Percentiles rank a stretch among this genome's conserved stretches.
Conservation (phyloP, 1,140 invertebrate genomes). For the Anastrepha ludens region DNA sequence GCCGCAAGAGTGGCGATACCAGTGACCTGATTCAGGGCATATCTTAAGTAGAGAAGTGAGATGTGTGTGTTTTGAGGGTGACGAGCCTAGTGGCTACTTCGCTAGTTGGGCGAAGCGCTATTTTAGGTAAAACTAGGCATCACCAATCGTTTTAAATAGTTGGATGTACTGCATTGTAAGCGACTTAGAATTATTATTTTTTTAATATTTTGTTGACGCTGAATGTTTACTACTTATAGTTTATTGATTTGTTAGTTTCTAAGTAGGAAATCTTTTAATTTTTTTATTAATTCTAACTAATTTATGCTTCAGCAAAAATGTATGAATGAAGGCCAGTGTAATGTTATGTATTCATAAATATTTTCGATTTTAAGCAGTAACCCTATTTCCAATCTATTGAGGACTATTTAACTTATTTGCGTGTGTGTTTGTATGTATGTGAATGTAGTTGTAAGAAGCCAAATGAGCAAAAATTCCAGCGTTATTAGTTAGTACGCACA, state of each 20-base stretch:
- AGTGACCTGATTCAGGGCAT: conserved; percentile 56
- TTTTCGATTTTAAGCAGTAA: not conserved
- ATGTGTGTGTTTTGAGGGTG: not conserved
- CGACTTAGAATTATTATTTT: not conserved
- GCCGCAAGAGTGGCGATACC: conserved; percentile 76
- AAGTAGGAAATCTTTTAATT: conserved; percentile 48
- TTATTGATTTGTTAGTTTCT: conserved; percentile 10
- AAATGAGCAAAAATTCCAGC: conserved; percentile 4
- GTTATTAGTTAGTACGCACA: not conserved
- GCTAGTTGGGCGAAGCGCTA: not conserved
- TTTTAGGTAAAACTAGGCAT: not conserved
- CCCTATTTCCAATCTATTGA: not conserved
- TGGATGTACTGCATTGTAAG: not conserved
- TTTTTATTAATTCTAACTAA: not conserved
- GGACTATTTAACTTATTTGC: conserved; percentile 11
- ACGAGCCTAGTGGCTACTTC: not conserved
- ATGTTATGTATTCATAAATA: not conserved
- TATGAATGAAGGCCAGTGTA: not conserved
- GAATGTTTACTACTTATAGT: not conserved
- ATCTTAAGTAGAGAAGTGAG: not conserved
- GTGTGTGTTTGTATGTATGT: not conserved
- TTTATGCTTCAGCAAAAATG: not conserved
- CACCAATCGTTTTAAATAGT: not conserved
- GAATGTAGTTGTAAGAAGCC: conserved; percentile 8
- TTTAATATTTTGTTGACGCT: conserved; percentile 17